These are phyloP conservation scores for Urocitellus parryii DNA, from an alignment of 2,113 vertebrate genomes.

Conservation along the genomic window DNA sequence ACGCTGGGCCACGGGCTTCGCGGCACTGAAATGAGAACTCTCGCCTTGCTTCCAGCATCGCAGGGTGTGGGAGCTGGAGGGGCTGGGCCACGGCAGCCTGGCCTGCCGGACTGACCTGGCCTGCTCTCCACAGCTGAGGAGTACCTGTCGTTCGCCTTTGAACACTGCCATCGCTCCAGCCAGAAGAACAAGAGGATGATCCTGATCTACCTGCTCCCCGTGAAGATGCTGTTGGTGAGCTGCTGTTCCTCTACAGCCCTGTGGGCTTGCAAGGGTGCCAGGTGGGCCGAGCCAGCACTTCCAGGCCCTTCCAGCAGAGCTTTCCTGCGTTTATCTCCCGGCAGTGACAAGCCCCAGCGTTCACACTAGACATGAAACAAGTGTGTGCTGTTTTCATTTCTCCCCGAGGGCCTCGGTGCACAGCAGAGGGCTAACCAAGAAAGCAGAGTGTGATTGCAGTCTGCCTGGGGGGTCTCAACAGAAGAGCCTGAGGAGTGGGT, in stretches of 20 bases:
- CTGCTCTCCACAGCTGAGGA: conserved; percentile 91
- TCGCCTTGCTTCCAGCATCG: accelerated
- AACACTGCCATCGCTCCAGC: conserved; percentile 94
- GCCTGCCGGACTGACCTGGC: background rate
- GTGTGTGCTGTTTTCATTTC: background rate
- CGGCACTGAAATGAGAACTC: too few relatives aligned
- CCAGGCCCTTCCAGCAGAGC: background rate
- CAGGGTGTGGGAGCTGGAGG: accelerated
- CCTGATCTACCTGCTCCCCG: conserved; percentile 96
- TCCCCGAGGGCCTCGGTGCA: background rate
- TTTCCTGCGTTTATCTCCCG: background rate
- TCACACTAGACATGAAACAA: background rate
- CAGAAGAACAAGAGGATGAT: conserved; percentile 99
- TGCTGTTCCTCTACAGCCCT: background rate
- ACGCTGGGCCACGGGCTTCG: too few relatives aligned
- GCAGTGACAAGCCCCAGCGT: background rate
- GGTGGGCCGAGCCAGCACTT: accelerated
- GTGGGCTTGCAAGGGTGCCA: accelerated
- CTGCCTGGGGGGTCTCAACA: background rate
- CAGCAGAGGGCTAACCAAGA: background rate
- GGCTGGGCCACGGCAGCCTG: accelerated
- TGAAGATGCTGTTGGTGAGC: conserved; percentile 98
- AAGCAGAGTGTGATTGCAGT: background rate
- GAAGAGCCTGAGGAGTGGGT: too few relatives aligned
- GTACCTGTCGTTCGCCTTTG: conserved; percentile 95